These are phyloP conservation scores for Pipra filicauda DNA, from an alignment of 2,113 vertebrate species.

Conservation along the genomic window DNA sequence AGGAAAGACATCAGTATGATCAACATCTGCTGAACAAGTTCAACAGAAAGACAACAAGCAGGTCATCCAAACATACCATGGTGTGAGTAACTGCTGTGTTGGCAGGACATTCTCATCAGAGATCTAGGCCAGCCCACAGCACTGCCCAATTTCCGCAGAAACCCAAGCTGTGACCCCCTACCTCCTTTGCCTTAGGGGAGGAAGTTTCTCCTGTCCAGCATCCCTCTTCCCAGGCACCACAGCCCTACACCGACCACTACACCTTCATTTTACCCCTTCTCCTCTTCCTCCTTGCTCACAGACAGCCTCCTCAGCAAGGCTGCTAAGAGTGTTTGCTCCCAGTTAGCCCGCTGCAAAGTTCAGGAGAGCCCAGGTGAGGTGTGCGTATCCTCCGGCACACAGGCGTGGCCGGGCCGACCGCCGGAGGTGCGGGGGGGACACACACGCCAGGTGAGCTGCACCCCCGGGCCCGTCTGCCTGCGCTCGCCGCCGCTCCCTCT, in stretches of 20 bases:
- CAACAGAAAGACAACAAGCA: background rate
- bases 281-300: background rate
- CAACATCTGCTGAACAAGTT: background rate
- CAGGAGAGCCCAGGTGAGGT: background rate
- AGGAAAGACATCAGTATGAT: background rate
- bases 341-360: background rate
- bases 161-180: too few relatives aligned
- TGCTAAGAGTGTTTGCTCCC: accelerated
- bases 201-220: background rate
- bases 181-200: background rate
- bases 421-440: accelerated
- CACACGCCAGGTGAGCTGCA: background rate
- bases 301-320: too few relatives aligned
- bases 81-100: accelerated
- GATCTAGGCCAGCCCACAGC: background rate
- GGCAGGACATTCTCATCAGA: background rate
- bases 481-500: background rate
- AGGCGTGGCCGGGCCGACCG: accelerated
- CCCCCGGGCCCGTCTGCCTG: background rate
- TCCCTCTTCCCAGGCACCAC: too few relatives aligned
- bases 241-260: background rate
- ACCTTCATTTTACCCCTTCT: background rate
- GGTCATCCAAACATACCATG: background rate
- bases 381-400: background rate
- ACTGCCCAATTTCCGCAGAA: background rate